Base-by-base conservation (phyloP, 2,113 vertebrate genomes). In the Nothobranchius kuhntae region DNA sequence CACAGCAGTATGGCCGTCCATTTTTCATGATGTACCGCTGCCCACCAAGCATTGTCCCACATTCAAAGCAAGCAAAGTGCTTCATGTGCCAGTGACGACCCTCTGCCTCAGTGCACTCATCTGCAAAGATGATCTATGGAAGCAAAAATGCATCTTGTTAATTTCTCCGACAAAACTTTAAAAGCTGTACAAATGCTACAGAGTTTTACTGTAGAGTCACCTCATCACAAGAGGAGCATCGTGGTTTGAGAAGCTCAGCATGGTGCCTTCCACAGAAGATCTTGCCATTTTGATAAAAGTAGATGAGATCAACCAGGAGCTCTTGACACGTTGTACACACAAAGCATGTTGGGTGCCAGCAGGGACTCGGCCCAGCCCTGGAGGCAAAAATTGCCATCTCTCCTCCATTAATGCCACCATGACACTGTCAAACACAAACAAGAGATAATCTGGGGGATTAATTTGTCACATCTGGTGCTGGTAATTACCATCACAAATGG, bases 1-100 rank as follows among this genome's bases (percentile, higher is more conserved):
- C 91, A 3, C 96, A 98, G 86, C 97, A 99, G 86, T 95, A 98
- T 0, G 97, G 96, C 1, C 93, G 93, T 1, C 96, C 95, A 2
- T 98, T 95, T 87, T 96, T 98, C 97, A 99, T 98, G 88, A 99
- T 99, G 81, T 99, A 99, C 60, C 96, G 94, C 89, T 97, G 96
- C 10, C 97, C 96, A 1, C 97, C 97, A 10, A 99, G 92, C 73
- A 96, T 90, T 0, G 92, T 94, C 71, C 95, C 95, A 21, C 97
- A 98, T 85, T 98, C 96, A 0, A 96, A 96, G 75, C 97, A 98
- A 75, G 94, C 95, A 83, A 99, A 99, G 85, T 99, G 96, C 51
- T 95, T 96, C 96, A 98, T 97, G 85, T 99, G 97, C 97, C 97
- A 98, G 61, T 99, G 96, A 42, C 93, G 94, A 30, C 96, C 96